phyloP scores from a whole-genome alignment of 2,888 invertebrate genomes.

The Cartodere bifasciata region DNA sequence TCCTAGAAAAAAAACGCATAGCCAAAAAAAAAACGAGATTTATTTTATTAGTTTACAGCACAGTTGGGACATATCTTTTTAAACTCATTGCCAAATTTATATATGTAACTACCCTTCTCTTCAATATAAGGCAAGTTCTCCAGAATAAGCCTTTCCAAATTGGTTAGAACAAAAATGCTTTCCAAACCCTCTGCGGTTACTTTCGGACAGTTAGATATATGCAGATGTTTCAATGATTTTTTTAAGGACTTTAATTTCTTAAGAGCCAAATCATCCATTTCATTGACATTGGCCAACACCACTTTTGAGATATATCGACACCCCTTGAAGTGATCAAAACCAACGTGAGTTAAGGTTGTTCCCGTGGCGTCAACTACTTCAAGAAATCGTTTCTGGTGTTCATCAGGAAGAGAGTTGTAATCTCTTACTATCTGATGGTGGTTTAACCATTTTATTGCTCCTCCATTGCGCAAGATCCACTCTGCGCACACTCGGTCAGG shows the following conservation, averaged over 20 bases:
- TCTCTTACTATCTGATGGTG: slow-evolving; percentile 39
- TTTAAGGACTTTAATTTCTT: slow-evolving; percentile 32
- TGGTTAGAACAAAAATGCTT: slow-evolving; percentile 1
- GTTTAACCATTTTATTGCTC: slow-evolving; percentile 54
- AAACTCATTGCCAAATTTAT: no score
- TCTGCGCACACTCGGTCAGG: slow-evolving; percentile 79
- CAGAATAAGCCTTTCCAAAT: slow-evolving; percentile 1
- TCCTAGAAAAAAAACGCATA: no score
- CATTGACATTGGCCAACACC: not conserved
- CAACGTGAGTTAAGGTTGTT: not conserved
- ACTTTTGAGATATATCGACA: not conserved
- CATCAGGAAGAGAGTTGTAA: slow-evolving; percentile 52
- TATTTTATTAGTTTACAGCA: no score
- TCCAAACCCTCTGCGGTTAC: not conserved
- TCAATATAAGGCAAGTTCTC: no score
- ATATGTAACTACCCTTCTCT: no score
- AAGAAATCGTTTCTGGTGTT: not conserved
- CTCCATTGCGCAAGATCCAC: slow-evolving; percentile 81
- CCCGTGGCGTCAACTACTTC: not conserved
- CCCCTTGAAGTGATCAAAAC: slow-evolving; percentile 1
- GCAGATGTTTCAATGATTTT: slow-evolving; percentile 19
- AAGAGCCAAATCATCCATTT: not conserved
- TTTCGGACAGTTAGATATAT: not conserved
- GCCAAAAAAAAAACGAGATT: no score
- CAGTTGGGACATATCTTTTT: no score